Conservation (phyloP, 2,113 vertebrate genomes). For the Lamprotornis superbus region DNA sequence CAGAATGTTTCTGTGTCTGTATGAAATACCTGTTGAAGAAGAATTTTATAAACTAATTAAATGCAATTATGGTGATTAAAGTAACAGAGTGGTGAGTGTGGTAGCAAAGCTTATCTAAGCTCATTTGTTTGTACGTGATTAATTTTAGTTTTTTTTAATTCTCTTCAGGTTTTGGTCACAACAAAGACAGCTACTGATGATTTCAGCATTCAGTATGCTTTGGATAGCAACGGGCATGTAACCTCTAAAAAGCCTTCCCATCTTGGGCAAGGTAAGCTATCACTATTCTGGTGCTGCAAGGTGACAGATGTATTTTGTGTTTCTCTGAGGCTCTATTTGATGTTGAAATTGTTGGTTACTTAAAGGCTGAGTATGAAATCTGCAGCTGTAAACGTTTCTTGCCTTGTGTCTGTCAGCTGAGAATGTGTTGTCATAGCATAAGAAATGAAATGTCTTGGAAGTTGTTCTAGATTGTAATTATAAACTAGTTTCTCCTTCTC, state of each 20-base stretch:
- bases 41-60: neutral
- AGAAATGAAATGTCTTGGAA: neutral
- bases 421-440: neutral
- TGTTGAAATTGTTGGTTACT: neutral
- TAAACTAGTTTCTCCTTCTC: neutral
- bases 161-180: conserved; percentile 84
- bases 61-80: neutral
- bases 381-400: neutral
- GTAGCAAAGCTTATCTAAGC: neutral
- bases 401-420: neutral
- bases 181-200: conserved; percentile 87
- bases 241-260: conserved; percentile 89
- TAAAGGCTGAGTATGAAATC: neutral
- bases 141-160: neutral
- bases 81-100: neutral
- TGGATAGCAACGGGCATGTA: conserved; percentile 83
- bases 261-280: conserved; percentile 85
- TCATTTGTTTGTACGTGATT: neutral
- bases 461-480: neutral
- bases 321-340: neutral
- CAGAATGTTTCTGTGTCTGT: neutral
- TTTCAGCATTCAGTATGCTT: conserved; percentile 82
- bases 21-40: neutral
- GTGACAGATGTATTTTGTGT: neutral
- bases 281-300: neutral